These are phyloP conservation scores for Alexandromys fortis DNA, from an alignment of 2,113 vertebrate species.

Conservation along the genomic window DNA sequence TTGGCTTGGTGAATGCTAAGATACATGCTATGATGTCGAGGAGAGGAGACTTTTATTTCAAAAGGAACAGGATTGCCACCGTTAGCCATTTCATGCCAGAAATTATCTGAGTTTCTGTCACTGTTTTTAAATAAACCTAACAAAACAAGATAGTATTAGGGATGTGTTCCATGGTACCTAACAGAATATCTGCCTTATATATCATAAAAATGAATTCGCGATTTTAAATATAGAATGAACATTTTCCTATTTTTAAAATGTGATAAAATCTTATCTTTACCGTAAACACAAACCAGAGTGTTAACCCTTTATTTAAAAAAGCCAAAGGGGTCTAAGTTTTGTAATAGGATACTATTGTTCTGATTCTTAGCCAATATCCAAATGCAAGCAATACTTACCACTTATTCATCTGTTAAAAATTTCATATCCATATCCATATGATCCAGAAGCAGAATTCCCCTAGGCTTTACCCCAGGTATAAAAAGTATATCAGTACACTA, in stretches of 20 bases:
- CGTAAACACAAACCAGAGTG: neutral
- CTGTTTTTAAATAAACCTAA: conserved; percentile 35
- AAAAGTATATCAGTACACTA: conserved; percentile 26
- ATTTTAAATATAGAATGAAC: neutral
- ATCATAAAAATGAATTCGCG: conserved; percentile 15
- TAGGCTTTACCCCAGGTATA: conserved; percentile 63
- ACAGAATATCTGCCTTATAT: neutral
- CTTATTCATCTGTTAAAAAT: conserved; percentile 78
- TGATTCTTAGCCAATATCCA: conserved; percentile 69
- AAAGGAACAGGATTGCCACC: conserved; percentile 6
- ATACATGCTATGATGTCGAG: neutral
- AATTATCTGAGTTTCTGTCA: conserved; percentile 15
- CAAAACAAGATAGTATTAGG: conserved; percentile 32
- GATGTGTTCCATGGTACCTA: neutral
- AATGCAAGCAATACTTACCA: conserved; percentile 72
- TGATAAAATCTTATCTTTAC: conserved; percentile 1
- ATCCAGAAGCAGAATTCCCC: conserved; percentile 62
- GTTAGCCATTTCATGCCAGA: neutral
- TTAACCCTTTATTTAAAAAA: conserved; percentile 58
- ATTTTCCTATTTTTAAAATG: conserved; percentile 35
- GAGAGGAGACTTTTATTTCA: conserved; percentile 23
- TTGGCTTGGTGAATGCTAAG: conserved; percentile 54
- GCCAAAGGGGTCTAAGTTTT: conserved; percentile 50
- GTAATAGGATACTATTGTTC: conserved; percentile 57
- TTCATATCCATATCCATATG: conserved; percentile 78